These are phyloP conservation scores for Probosciger aterrimus DNA, from an alignment of 2,113 vertebrate genomes.

Conservation along the genomic window DNA sequence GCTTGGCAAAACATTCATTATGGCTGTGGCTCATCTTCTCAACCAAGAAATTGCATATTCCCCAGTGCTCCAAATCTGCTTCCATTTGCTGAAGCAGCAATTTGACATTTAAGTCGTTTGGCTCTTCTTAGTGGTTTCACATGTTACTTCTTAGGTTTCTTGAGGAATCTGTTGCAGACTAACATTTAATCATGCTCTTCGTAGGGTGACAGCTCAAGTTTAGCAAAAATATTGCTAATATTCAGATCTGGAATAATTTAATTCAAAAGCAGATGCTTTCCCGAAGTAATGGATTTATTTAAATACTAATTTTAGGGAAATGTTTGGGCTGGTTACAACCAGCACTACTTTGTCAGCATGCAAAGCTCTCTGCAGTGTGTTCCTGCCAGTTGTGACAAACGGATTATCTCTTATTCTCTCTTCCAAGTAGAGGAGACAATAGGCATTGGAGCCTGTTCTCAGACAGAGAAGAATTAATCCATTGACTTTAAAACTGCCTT, in stretches of 20 bases:
- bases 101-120: neutral
- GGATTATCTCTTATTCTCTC: neutral
- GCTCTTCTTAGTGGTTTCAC: neutral
- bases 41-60: neutral
- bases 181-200: neutral
- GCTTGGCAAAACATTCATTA: slow-evolving; percentile 29
- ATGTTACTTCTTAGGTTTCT: neutral
- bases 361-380: rapidly evolving
- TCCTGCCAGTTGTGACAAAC: neutral
- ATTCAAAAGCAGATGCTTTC: neutral
- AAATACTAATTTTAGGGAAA: neutral
- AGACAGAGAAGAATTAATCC: neutral
- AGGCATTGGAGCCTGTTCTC: neutral
- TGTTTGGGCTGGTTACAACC: neutral
- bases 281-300: neutral
- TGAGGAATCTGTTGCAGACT: neutral
- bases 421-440: slow-evolving; percentile 2
- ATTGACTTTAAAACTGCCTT: neutral
- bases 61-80: slow-evolving; percentile 7
- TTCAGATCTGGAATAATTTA: neutral
- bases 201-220: neutral
- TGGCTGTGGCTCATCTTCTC: slow-evolving; percentile 9
- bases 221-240: neutral
- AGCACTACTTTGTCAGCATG: neutral
- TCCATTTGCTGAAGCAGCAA: slow-evolving; percentile 40